These are phyloP conservation scores for Ceratina australensis DNA, from an alignment of 1,140 invertebrate species.

Conservation along the genomic window DNA sequence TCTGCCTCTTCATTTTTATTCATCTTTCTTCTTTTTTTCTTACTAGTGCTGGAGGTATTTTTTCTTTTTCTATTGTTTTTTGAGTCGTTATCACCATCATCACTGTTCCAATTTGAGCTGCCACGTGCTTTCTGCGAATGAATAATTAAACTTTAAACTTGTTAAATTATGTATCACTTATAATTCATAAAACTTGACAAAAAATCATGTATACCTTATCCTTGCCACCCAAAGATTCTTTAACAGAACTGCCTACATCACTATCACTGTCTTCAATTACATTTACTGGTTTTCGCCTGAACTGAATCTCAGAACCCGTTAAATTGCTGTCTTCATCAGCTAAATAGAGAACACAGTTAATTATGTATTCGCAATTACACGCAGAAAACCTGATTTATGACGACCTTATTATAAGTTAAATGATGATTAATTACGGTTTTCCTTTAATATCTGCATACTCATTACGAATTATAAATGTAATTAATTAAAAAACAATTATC, in stretches of 20 bases:
- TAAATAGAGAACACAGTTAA: slow-evolving; percentile 48
- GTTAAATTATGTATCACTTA: not conserved
- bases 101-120: slow-evolving; percentile 70
- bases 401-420: not conserved
- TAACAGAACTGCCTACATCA: slow-evolving; percentile 66
- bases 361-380: not conserved
- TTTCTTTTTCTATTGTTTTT: slow-evolving; percentile 57
- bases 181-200: not conserved
- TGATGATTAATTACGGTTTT: not conserved
- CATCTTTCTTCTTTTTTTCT: slow-evolving; percentile 67
- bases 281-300: slow-evolving; percentile 70
- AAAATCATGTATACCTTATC: slow-evolving; percentile 1
- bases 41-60: slow-evolving; percentile 54
- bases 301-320: slow-evolving; percentile 62
- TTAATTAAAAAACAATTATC: not conserved
- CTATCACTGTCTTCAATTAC: slow-evolving; percentile 76
- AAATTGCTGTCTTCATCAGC: slow-evolving; percentile 74
- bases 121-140: slow-evolving; percentile 62
- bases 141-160: slow-evolving; percentile 27
- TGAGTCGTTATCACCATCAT: slow-evolving; percentile 60
- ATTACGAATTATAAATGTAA: not conserved
- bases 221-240: slow-evolving; percentile 28
- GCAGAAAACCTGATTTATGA: not conserved
- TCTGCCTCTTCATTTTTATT: slow-evolving; percentile 70
- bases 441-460: not conserved